These are phyloP conservation scores for Pampusana beccarii DNA, from an alignment of 2,113 vertebrate species.

Conservation along the genomic window DNA sequence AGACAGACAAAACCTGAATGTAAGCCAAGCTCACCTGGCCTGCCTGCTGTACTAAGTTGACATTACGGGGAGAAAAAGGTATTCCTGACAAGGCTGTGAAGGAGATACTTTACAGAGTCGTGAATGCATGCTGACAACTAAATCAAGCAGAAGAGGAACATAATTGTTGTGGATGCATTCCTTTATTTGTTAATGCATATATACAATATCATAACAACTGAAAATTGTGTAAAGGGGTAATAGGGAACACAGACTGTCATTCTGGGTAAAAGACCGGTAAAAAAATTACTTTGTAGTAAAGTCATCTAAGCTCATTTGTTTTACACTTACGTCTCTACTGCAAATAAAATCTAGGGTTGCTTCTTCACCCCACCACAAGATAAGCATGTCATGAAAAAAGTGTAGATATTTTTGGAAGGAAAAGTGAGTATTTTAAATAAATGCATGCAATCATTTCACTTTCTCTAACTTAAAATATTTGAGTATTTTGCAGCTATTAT, in stretches of 20 bases:
- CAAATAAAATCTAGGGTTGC: neutral
- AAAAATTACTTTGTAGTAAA: neutral
- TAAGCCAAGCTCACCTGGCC: conserved; percentile 68
- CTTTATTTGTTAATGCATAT: conserved; percentile 61
- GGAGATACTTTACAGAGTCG: conserved; percentile 49
- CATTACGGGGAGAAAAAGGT: conserved; percentile 37
- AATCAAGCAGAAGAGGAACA: conserved; percentile 65
- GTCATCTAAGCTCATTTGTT: neutral
- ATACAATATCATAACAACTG: conserved; percentile 61
- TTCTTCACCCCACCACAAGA: neutral
- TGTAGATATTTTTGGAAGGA: neutral
- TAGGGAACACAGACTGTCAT: conserved; percentile 46
- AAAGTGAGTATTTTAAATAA: neutral
- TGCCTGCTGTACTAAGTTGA: conserved; percentile 39
- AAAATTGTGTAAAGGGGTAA: conserved; percentile 42
- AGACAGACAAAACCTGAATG: conserved; percentile 64
- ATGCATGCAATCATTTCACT: fast-evolving
- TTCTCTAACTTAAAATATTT: neutral
- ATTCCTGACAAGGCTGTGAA: conserved; percentile 42
- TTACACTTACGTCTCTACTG: neutral
- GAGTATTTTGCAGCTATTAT: neutral
- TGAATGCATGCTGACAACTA: conserved; percentile 73
- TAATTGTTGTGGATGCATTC: conserved; percentile 68
- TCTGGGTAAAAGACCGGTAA: conserved; percentile 24
- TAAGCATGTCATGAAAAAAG: neutral